Evolutionary conservation across 2,797 vertebrate genomes (phyloP).

Genomic region (Diceros bicornis): DNA sequence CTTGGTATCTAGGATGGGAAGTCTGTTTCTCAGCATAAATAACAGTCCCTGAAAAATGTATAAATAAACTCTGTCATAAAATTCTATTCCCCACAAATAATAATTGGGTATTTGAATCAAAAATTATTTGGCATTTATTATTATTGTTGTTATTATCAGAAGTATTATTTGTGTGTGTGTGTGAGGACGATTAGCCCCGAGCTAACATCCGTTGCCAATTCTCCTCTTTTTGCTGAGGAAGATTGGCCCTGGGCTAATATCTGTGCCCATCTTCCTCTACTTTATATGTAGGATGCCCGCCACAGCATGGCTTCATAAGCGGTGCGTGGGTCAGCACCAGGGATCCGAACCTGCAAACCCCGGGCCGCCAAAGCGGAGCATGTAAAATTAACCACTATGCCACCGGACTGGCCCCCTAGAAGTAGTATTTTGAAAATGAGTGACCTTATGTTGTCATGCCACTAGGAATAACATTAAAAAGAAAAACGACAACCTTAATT

Average conservation of each 20-base stretch:
- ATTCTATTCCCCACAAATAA: not conserved
- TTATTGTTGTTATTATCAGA: not conserved
- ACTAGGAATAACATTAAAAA: not conserved
- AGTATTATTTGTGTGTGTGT: too few species aligned
- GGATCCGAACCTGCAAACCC: too few species aligned
- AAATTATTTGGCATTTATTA: slow-evolving; percentile 5
- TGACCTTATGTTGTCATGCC: not conserved
- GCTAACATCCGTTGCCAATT: too few species aligned
- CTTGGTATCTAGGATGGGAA: not conserved
- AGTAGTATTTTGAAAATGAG: slow-evolving; percentile 13
- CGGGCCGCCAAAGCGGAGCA: too few species aligned
- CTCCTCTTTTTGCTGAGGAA: too few species aligned
- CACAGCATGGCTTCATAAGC: too few species aligned
- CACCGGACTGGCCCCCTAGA: not conserved
- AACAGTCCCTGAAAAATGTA: not conserved
- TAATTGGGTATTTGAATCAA: not conserved
- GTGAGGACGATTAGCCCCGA: too few species aligned
- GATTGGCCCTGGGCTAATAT: too few species aligned
- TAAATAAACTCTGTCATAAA: slow-evolving; percentile 24
- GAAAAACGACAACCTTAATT: not conserved
- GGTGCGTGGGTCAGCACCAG: too few species aligned
- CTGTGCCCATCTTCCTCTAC: too few species aligned
- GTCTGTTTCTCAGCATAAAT: not conserved
- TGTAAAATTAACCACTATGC: too few species aligned
- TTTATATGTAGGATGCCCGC: too few species aligned